Evolutionary conservation across 35 echinoderm and acorn worm species (phyloP), one percentile per base, ranked within the genome.

Genomic region (Nesometra sesokonis): DNA sequence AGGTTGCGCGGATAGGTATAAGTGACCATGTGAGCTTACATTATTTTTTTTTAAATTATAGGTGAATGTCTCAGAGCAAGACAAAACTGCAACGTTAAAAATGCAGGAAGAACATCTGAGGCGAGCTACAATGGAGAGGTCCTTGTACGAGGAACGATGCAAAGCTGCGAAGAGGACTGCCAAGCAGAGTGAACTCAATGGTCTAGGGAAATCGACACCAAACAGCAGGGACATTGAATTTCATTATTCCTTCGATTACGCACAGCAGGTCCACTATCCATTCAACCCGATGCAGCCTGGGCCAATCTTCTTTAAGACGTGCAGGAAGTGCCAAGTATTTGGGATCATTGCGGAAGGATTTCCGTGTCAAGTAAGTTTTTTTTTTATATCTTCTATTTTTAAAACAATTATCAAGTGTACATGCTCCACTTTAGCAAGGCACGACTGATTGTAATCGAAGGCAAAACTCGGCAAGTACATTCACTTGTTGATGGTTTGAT

Each of bases 201-300:
- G 46, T 35, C 47, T 86, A 76, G 35, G 30, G 34, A 31, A 31
- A 77, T 76, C 30, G 32, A 77, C 7, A 17, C 39, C 33, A n/a
- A 80, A 84, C 34, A 79, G 33, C 27, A n/a, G 77, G 13, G 47
- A 77, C 17, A 79, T 77, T 9, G 30, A 27, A 0, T 32, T 78
- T 27, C 83, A 90, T 46, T 67, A 90, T 32, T 90, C 89, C 19
- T 89, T 93, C 34, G 90, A 91, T 29, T 91, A 36, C 31, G 85
- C 91, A 3, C 87, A 93, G 79, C 91, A 93, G 46, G 78, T 93
- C 0, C 91, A 93, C 29, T 93, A 77, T 37, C 91, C 91, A 1
- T 57, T 35, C 35, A 78, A 93, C 32, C 87, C 91, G 3, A 15
- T 86, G 29, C 91, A 93, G 46, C 91, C 87, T 29, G 91, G 91